Base-by-base conservation (phyloP, 1,140 invertebrate genomes). In the Archivesica marissinica region DNA sequence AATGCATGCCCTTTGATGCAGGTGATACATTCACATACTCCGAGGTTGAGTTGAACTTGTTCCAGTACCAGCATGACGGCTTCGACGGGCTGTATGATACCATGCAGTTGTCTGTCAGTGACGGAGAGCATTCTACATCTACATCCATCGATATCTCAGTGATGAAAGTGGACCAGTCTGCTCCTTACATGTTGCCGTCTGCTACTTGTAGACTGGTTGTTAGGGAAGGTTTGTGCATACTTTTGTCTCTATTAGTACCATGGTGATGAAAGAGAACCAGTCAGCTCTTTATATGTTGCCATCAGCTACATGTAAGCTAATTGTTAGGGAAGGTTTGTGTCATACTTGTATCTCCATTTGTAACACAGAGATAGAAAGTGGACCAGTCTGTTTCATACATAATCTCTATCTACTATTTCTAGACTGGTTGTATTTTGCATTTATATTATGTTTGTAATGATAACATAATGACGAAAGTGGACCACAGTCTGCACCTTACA, bases 61-160 rank as follows among this genome's bases (percentile, higher is more conserved):
- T 93, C 38, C 87, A 88, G n/a, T 93, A 93, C 81, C 54, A 47
- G 0, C 91, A 93, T 84, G 85, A 88, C 61, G 90, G 89, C 9
- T 82, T 86, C 20, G 79, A 0, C 23, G 64, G 70, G 20, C 47
- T 41, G 17, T 44, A 30, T 23, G 92, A 93, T 76, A 76, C 68
- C 20, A 87, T 93, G 54, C 56, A 86, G 9, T 25, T 93, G 1
- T 72, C 75, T 17, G 88, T 92, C 17, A 89, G 77, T 86, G 92
- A 93, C 77, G 89, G 90, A 13, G 54, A 47, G 13, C 87, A 89
- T 54, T 38, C 70, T 25, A 86, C 81, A 15, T 47, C 56, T 0
- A 85, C 85, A 17, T 88, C 83, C 4, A 78, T 92, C 33, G 78
- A 81, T 17, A 59, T 92, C 20, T 68, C 41, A 15, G 82, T 92